A percentile compares a stretch with the other conserved stretches of the same genome.
These are phyloP conservation scores for Parazoanthus atlanticus DNA, from an alignment of 92 coral and sea anemone genomes.

Conservation along the genomic window DNA sequence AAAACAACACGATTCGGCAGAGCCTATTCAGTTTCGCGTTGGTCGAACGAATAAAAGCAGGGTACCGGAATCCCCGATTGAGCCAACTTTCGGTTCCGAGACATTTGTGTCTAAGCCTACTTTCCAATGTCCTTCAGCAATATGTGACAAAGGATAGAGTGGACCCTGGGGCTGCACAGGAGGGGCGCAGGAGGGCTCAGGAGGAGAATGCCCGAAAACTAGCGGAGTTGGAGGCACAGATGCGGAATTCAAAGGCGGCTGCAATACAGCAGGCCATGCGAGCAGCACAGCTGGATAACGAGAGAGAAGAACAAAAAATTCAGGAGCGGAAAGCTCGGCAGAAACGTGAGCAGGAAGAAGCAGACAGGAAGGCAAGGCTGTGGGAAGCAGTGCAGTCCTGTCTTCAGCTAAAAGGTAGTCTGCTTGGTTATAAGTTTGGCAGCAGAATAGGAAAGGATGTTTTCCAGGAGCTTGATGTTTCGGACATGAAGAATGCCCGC, in stretches of 20 bases:
- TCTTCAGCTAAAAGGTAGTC: conserved; percentile 37
- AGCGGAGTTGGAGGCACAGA: conserved; percentile 36
- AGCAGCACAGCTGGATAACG: conserved; percentile 23
- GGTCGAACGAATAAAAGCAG: too few relatives aligned
- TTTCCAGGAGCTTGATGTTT: conserved; percentile 52
- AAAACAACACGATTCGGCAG: too few relatives aligned
- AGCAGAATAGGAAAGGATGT: conserved; percentile 48
- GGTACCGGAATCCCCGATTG: too few relatives aligned
- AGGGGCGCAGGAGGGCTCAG: conserved; percentile 57
- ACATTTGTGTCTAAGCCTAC: too few relatives aligned
- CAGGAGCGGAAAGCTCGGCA: conserved; percentile 25
- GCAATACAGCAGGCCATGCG: conserved; percentile 2
- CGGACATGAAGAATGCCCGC: conserved; percentile 63
- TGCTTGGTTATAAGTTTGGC: conserved; percentile 69
- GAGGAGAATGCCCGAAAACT: conserved; percentile 59
- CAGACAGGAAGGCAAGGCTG: conserved; percentile 16
- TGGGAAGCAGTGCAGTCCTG: conserved; percentile 17
- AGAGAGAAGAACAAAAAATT: conserved; percentile 40
- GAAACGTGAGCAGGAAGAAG: conserved; percentile 50
- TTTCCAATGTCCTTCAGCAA: conserved; percentile 12
- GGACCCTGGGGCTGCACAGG: conserved; percentile 52
- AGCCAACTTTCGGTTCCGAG: too few relatives aligned
- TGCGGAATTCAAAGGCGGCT: conserved; percentile 13
- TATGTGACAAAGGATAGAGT: conserved; percentile 65
- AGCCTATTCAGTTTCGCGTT: too few relatives aligned